phyloP scores from a whole-genome alignment of 2,113 vertebrate genomes.

The Alectura lathami region DNA sequence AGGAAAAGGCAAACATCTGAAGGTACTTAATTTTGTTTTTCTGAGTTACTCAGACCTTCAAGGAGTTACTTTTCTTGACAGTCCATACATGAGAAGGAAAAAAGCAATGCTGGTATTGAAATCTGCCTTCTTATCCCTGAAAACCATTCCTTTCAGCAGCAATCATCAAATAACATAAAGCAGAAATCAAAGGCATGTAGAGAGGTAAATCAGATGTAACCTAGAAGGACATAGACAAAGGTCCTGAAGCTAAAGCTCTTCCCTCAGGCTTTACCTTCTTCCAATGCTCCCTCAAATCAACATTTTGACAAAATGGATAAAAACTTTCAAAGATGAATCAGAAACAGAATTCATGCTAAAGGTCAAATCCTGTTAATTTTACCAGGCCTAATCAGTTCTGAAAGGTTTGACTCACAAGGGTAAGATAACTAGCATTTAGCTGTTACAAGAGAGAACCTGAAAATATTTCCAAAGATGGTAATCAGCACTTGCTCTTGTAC shows the following conservation, averaged over 20 bases:
- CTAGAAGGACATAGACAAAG: fast-evolving
- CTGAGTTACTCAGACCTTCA: not conserved
- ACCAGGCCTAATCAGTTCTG: not conserved
- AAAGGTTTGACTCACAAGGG: not conserved
- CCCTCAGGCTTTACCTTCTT: not conserved
- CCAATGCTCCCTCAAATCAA: not conserved
- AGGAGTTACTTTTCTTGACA: not conserved
- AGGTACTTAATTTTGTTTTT: not conserved
- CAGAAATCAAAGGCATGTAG: not conserved
- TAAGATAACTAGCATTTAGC: not conserved
- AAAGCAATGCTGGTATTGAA: not conserved
- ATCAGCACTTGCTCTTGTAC: not conserved
- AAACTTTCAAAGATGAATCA: not conserved
- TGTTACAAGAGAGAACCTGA: not conserved
- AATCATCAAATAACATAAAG: not conserved
- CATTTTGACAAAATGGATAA: not conserved
- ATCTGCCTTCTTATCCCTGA: not conserved
- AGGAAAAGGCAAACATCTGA: not conserved
- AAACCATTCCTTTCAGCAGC: not conserved
- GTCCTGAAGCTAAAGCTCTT: too few relatives aligned
- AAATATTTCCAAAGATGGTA: not conserved
- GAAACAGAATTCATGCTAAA: not conserved
- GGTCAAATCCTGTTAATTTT: not conserved
- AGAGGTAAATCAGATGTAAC: not conserved
- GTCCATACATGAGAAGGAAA: not conserved